Conservation (phyloP, 2,797 vertebrate species). For the Threskiornis aethiopicus region DNA sequence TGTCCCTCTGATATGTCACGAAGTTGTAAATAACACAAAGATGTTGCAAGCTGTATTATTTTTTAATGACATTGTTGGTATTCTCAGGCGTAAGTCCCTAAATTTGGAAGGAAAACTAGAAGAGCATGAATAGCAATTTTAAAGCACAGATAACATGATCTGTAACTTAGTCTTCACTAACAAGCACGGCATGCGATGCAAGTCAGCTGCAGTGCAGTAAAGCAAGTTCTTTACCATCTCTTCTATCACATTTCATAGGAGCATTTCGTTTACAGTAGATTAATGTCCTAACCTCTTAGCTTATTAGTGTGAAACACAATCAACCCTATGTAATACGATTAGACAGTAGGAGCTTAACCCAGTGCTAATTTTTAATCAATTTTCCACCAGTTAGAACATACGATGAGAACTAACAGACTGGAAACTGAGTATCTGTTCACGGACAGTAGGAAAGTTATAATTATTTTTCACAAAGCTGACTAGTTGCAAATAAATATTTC, state of each 20-base stretch:
- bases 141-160: neutral
- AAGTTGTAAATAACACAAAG: neutral
- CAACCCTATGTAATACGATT: conserved; percentile 59
- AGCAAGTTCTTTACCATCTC: neutral
- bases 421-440: neutral
- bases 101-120: neutral
- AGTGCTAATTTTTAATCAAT: conserved; percentile 24
- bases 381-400: neutral
- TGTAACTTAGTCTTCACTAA: neutral
- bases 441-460: neutral
- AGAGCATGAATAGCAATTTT: neutral
- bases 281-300: conserved; percentile 64
- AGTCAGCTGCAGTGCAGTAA: neutral
- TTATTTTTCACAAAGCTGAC: neutral
- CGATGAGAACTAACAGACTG: neutral
- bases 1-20: neutral
- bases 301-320: conserved; percentile 66
- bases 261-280: conserved; percentile 49
- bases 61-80: neutral
- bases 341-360: conserved; percentile 54
- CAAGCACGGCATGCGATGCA: neutral
- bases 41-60: neutral
- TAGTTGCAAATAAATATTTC: neutral
- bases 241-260: conserved; percentile 37
- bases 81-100: neutral